Evolutionary conservation across 2,797 vertebrate species (phyloP).

Genomic region (Pteronotus mesoamericanus): DNA sequence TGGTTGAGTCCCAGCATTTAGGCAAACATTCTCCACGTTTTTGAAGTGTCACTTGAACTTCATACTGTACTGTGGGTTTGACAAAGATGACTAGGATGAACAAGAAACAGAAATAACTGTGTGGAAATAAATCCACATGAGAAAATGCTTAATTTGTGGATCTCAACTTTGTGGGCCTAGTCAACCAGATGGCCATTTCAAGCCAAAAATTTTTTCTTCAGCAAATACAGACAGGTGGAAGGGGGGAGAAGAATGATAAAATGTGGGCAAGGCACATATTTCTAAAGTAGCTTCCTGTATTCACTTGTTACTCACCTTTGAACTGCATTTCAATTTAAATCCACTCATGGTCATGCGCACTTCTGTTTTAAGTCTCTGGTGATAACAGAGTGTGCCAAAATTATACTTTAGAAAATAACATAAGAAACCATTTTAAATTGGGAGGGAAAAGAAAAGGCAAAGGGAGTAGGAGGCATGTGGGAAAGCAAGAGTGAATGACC

Average conservation of each 20-base stretch:
- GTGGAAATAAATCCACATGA: slow-evolving; percentile 20
- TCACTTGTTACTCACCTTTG: slow-evolving; percentile 43
- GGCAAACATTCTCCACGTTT: background rate
- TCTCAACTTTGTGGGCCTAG: slow-evolving; percentile 24
- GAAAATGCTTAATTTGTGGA: background rate
- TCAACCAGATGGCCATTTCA: slow-evolving; percentile 57
- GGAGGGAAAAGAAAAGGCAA: slow-evolving; percentile 24
- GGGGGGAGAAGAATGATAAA: background rate
- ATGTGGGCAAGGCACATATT: background rate
- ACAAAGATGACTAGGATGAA: slow-evolving; percentile 38
- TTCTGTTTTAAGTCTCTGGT: slow-evolving; percentile 13
- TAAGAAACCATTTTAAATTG: slow-evolving; percentile 29
- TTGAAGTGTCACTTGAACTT: slow-evolving; percentile 7
- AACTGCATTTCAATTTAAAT: slow-evolving; percentile 32
- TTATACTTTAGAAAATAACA: slow-evolving; percentile 30
- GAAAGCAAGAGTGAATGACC: slow-evolving; percentile 34
- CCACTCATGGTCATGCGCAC: background rate
- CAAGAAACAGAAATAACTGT: slow-evolving; percentile 23
- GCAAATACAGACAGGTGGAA: background rate
- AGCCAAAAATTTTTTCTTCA: slow-evolving; percentile 11
- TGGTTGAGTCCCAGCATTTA: background rate
- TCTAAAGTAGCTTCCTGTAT: slow-evolving; percentile 13
- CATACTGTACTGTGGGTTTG: background rate
- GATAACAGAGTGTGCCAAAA: background rate
- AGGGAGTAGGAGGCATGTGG: slow-evolving; percentile 32